Conservation (phyloP, 2,113 vertebrate species). For the Leucopsar rothschildi region DNA sequence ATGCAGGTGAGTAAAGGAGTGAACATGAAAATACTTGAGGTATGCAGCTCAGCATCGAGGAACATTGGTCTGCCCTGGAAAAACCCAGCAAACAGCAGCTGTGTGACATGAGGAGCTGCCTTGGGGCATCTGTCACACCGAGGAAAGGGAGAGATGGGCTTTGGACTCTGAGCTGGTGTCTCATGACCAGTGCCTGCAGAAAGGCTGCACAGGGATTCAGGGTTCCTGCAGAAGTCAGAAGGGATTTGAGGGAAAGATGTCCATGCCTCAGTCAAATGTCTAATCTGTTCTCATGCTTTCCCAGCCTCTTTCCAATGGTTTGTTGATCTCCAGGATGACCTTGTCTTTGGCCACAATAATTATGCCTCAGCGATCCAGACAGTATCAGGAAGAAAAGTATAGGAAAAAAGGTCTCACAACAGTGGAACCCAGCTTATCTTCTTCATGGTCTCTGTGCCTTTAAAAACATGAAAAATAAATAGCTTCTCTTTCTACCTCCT, state of each 20-base stretch:
- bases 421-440: background rate
- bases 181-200: background rate
- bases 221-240: rapidly evolving
- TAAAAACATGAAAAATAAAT: conserved; percentile 22
- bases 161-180: background rate
- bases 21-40: background rate
- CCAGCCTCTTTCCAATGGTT: background rate
- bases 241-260: background rate
- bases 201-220: rapidly evolving
- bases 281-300: background rate
- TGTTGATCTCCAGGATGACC: background rate
- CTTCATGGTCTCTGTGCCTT: background rate
- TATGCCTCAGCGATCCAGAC: background rate
- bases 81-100: rapidly evolving
- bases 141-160: background rate
- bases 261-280: background rate
- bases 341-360: background rate
- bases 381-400: background rate
- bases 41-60: background rate
- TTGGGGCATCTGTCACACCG: background rate
- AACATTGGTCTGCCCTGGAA: background rate
- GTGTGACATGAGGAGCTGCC: rapidly evolving
- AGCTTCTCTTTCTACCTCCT: background rate
- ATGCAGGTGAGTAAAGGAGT: background rate
- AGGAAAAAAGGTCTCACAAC: background rate